These are phyloP conservation scores for Corythaixoides concolor DNA, from an alignment of 2,113 vertebrate genomes.

Conservation along the genomic window DNA sequence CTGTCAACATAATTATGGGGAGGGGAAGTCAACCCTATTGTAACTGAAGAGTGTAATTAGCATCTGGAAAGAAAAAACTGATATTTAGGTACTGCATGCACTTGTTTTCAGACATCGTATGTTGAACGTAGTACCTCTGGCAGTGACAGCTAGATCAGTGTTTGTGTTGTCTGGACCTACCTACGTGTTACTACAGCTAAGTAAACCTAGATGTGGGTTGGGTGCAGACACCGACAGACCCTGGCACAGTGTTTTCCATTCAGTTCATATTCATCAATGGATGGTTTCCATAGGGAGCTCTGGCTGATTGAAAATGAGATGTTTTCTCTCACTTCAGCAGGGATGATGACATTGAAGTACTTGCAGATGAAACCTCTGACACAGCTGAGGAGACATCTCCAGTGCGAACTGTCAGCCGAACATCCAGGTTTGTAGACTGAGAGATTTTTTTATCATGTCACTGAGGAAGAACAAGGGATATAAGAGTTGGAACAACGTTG, in stretches of 20 bases:
- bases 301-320: not conserved
- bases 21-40: not conserved
- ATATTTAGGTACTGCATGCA: not conserved
- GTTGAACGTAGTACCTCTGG: not conserved
- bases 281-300: not conserved
- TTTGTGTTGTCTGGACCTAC: not conserved
- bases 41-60: not conserved
- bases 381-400: slow-evolving; percentile 83
- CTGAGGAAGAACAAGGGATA: not conserved
- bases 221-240: rapidly evolving
- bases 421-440: slow-evolving; percentile 76
- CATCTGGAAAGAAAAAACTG: not conserved
- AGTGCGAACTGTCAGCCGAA: slow-evolving; percentile 73
- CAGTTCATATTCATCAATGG: not conserved
- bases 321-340: slow-evolving; percentile 71
- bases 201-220: not conserved
- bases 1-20: not conserved
- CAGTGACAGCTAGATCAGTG: not conserved
- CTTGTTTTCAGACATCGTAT: not conserved
- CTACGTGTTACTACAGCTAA: not conserved
- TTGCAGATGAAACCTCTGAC: slow-evolving; percentile 87
- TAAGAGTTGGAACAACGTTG: not conserved
- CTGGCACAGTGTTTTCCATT: not conserved
- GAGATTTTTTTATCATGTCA: not conserved
- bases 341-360: slow-evolving; percentile 97